These are phyloP conservation scores for Lutjanus campechanus DNA, from an alignment of 2,797 vertebrate species.

Conservation along the genomic window DNA sequence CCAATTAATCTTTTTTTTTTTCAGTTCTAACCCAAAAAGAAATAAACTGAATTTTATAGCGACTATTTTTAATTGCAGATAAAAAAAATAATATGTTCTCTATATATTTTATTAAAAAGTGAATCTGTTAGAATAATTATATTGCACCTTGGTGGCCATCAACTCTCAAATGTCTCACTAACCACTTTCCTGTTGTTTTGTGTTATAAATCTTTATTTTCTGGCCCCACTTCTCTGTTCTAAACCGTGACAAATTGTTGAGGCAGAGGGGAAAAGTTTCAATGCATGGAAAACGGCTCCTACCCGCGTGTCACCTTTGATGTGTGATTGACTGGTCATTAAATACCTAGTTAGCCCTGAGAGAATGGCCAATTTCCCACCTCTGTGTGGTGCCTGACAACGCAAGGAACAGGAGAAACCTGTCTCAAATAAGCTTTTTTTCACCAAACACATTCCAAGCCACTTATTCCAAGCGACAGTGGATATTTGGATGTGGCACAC, in stretches of 20 bases:
- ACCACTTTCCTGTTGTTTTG: too few species aligned
- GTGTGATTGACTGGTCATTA: conserved; percentile 43
- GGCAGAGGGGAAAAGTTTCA: neutral
- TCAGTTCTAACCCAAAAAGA: too few species aligned
- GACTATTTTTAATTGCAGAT: too few species aligned
- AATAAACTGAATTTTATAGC: too few species aligned
- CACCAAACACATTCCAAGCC: neutral
- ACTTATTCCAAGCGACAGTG: neutral
- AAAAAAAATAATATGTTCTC: too few species aligned
- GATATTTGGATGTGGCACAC: conserved; percentile 9
- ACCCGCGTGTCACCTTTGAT: conserved; percentile 9
- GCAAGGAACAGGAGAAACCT: neutral
- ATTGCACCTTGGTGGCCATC: too few species aligned
- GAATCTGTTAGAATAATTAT: too few species aligned
- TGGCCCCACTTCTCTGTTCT: neutral
- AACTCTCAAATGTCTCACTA: too few species aligned
- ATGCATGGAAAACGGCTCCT: neutral
- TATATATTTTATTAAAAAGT: too few species aligned
- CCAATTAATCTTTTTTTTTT: too few species aligned
- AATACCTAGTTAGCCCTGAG: conserved; percentile 38
- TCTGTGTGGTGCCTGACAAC: neutral
- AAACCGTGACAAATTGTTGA: neutral
- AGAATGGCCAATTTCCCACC: neutral
- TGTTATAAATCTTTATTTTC: neutral
- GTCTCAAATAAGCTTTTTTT: neutral